phyloP scores from a whole-genome alignment of 2,888 invertebrate species.

The Metacarcinus magister region DNA sequence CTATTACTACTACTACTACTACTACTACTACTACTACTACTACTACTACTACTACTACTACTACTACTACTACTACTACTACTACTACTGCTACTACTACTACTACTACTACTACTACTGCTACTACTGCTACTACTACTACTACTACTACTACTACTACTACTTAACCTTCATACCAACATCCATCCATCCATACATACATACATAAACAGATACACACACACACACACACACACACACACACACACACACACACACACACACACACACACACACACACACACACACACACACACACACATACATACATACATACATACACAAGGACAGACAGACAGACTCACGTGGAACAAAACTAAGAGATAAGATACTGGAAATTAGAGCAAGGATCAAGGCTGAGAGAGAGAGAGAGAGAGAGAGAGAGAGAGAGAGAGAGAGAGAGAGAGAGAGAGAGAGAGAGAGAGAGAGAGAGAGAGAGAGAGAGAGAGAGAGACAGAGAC shows the following conservation, averaged over 20 bases:
- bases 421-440: slow-evolving; percentile 13
- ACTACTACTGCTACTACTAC: slow-evolving; percentile 21
- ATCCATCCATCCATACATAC: neutral
- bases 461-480: neutral
- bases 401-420: slow-evolving; percentile 9
- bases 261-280: neutral
- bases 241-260: neutral
- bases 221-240: neutral
- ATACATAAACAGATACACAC: neutral
- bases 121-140: slow-evolving; percentile 22
- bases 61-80: slow-evolving; percentile 28
- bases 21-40: neutral
- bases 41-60: neutral
- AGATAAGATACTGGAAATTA: neutral
- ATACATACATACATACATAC: neutral
- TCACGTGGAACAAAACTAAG: neutral
- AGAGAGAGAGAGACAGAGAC: neutral
- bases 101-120: slow-evolving; percentile 44
- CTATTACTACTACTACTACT: neutral
- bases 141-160: slow-evolving; percentile 4
- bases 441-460: neutral
- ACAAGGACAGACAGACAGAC: slow-evolving; percentile 34
- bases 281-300: slow-evolving; percentile 22
- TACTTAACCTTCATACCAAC: neutral
- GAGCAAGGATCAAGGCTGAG: neutral